Evolutionary conservation across 2,888 invertebrate genomes (phyloP).

Genomic region (Tenthredo livida): DNA sequence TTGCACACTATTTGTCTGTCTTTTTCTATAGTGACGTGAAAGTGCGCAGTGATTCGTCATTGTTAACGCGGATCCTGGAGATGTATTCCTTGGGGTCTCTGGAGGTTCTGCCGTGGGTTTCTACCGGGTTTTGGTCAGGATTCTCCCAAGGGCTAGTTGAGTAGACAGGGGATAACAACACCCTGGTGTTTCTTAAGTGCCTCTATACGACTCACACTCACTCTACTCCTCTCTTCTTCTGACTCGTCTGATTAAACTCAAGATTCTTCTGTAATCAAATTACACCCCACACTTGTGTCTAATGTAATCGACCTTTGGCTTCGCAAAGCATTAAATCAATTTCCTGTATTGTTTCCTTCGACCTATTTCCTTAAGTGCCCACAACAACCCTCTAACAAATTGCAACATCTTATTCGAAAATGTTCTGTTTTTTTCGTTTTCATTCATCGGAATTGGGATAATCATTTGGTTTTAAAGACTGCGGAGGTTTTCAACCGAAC

Average conservation of each 20-base stretch:
- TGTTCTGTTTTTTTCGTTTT: too few relatives aligned
- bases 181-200: constrained; percentile 70
- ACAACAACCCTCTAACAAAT: background rate
- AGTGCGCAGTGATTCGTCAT: constrained; percentile 69
- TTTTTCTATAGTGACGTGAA: constrained; percentile 63
- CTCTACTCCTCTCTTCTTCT: constrained; percentile 44
- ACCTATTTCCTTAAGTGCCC: constrained; percentile 3
- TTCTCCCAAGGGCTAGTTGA: constrained; percentile 67
- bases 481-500: background rate
- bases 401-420: background rate
- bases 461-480: background rate
- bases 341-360: constrained; percentile 20
- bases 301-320: constrained; percentile 51
- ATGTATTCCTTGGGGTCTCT: constrained; percentile 61
- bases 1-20: background rate
- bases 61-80: constrained; percentile 69
- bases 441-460: background rate
- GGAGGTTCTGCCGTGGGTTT: constrained; percentile 23
- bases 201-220: constrained; percentile 64
- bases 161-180: constrained; percentile 67
- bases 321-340: constrained; percentile 21
- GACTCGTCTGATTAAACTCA: constrained; percentile 69
- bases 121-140: constrained; percentile 56
- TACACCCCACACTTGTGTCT: constrained; percentile 57
- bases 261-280: constrained; percentile 62